Conservation (phyloP, 2,113 vertebrate species). For the Electrona antarctica region DNA sequence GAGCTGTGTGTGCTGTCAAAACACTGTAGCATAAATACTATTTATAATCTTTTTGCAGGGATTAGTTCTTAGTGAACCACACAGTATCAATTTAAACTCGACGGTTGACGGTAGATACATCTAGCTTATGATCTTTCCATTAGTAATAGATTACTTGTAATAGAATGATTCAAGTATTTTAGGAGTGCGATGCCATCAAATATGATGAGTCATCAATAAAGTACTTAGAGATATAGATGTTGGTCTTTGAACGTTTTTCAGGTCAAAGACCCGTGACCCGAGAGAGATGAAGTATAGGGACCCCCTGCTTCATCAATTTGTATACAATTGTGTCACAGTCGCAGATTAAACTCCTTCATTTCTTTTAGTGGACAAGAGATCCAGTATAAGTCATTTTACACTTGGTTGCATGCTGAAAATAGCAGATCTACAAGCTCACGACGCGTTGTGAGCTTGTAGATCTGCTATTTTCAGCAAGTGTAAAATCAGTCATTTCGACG, state of each 20-base stretch:
- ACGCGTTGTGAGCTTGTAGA: no score
- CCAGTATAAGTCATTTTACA: no score
- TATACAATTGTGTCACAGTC: constrained; percentile 29
- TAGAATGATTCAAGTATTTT: neutral
- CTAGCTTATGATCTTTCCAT: neutral
- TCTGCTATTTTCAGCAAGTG: no score
- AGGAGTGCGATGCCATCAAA: neutral
- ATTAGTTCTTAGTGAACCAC: neutral
- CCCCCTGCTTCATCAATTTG: constrained; percentile 15
- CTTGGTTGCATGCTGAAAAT: no score
- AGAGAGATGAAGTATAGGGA: constrained; percentile 8
- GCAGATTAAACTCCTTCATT: no score
- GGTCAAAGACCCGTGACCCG: neutral
- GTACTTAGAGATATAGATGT: constrained; percentile 2
- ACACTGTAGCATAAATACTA: neutral
- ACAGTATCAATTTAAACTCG: neutral
- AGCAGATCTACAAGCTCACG: no score
- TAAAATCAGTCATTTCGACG: no score
- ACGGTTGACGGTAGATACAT: constrained; percentile 8
- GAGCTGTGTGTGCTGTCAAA: no score
- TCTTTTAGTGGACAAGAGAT: no score
- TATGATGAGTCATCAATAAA: neutral
- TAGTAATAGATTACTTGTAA: neutral
- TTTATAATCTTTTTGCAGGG: neutral
- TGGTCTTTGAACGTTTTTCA: constrained; percentile 12